Evolutionary conservation across 1,140 invertebrate species (phyloP).

Genomic region (Ceratosolen fusciceps): DNA sequence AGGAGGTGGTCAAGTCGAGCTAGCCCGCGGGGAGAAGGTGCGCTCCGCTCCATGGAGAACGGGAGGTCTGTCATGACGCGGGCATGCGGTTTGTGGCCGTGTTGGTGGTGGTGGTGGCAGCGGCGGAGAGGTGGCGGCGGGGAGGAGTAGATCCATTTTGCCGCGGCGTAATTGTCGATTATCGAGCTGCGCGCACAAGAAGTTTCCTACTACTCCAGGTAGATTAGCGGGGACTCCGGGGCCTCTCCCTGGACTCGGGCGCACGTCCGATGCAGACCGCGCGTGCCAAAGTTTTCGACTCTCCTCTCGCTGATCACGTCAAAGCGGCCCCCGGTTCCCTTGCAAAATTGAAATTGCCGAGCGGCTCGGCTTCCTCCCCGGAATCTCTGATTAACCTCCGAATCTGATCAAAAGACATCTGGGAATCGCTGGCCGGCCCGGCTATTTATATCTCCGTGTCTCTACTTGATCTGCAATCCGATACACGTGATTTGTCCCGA

Average conservation of each 20-base stretch:
- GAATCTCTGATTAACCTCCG: neutral
- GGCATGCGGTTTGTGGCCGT: too few relatives aligned
- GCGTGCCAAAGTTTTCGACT: neutral
- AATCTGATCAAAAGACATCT: neutral
- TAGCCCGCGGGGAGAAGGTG: neutral
- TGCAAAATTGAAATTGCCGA: conserved; percentile 19
- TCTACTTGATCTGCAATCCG: neutral
- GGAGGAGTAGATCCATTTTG: neutral
- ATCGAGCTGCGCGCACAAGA: neutral
- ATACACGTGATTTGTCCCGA: neutral
- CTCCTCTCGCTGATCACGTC: neutral
- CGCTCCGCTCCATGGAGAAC: too few relatives aligned
- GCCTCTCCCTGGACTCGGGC: neutral
- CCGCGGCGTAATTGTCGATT: conserved; percentile 1
- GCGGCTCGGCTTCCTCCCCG: neutral
- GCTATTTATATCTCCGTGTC: neutral
- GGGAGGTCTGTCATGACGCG: too few relatives aligned
- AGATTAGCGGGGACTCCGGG: neutral
- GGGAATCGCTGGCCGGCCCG: neutral
- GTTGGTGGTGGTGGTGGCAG: too few relatives aligned
- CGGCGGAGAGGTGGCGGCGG: neutral
- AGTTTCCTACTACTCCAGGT: neutral
- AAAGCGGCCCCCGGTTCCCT: neutral
- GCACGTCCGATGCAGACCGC: neutral
- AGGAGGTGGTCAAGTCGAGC: neutral